phyloP scores from a whole-genome alignment of 2,888 invertebrate species.

The Choristoneura rosaceana region DNA sequence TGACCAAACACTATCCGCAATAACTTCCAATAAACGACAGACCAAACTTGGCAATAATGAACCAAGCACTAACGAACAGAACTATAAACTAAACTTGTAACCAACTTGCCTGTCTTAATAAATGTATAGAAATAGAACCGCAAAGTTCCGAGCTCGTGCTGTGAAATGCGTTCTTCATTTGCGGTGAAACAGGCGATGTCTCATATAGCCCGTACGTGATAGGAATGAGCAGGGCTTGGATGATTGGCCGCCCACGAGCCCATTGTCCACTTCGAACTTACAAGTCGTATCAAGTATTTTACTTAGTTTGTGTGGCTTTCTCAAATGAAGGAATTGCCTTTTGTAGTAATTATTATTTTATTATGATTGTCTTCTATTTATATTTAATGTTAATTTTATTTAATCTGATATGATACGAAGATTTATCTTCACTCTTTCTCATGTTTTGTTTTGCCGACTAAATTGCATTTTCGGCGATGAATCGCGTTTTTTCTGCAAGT shows the following conservation, averaged over 20 bases:
- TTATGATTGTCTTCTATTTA: neutral
- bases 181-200: constrained; percentile 65
- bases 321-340: neutral
- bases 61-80: constrained; percentile 34
- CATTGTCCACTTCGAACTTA: constrained; percentile 51
- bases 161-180: constrained; percentile 63
- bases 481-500: constrained; percentile 64
- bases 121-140: constrained; percentile 59
- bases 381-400: neutral
- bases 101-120: constrained; percentile 54
- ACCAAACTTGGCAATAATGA: constrained; percentile 28
- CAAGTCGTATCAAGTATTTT: constrained; percentile 28
- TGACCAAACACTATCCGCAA: constrained; percentile 51
- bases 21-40: constrained; percentile 48
- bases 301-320: constrained; percentile 8
- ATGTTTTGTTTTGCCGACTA: constrained; percentile 36
- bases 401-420: neutral
- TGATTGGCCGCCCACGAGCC: constrained; percentile 39
- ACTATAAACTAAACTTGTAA: constrained; percentile 53
- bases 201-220: constrained; percentile 74
- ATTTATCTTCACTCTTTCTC: constrained; percentile 49
- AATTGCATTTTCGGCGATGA: constrained; percentile 55
- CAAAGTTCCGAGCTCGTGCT: constrained; percentile 22
- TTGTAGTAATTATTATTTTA: neutral
- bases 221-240: constrained; percentile 54